Base-by-base conservation (phyloP, 2,797 vertebrate species). In the Gila robusta region DNA sequence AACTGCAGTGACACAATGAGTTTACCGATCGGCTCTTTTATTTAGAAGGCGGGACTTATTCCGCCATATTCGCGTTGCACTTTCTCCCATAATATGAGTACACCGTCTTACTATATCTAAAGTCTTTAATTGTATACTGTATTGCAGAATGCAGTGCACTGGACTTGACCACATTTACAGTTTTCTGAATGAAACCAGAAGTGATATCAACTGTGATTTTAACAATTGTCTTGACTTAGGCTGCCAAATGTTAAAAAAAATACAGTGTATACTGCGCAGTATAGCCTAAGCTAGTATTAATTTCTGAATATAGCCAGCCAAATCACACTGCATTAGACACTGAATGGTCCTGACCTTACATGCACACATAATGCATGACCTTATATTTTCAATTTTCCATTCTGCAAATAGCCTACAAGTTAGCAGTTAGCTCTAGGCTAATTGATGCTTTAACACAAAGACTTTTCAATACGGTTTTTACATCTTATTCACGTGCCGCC, bases 401-500 rank as follows among this genome's bases (percentile, higher is more conserved):
- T 84, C 23, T 9, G 44, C 16, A 77, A 47, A 66, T 3, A 54
- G 32, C 9, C 59, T 8, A 47, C 8, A 23, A 8, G 26, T 73
- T 52, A 59, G 52, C 69, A 28, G 19, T 35, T 80, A 49, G 62
- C 79, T 35, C 19, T 49, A 23, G 28, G 41, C 79, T 49, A 80
- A 67, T 67, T 80, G n/a, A 32, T 49, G 39, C n/a, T 73, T 73
- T 62, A 62, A 47, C 81, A 62, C 70, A 59, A 73, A 28, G 35
- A n/a, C 52, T 73, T 73, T 62, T 62, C 70, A n/a, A 66, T 23
- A 39, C 37, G 16, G 21, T 10, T 84, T 84, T 74, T 37, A 83
- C 21, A 44, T 76, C 56, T 79, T 64, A 64, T 49, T 66, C 26
- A 23, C 10, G 23, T 76, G 52, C 39, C 12, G 5, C 71, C 14